Evolutionary conservation across 23 tunicate genomes (phyloP).

Genomic region (Diplosoma virens): DNA sequence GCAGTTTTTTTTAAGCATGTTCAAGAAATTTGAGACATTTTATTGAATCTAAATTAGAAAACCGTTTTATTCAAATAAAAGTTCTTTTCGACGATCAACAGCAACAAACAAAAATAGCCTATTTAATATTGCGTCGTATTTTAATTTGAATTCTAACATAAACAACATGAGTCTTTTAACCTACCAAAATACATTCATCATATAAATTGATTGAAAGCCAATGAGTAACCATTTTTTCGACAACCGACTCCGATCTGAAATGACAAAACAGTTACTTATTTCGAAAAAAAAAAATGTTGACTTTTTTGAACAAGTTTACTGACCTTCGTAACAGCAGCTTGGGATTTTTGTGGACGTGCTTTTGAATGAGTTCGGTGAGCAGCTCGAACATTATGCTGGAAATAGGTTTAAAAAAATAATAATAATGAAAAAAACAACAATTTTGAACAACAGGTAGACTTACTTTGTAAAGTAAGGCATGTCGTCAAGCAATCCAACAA

Average conservation of each 20-base stretch:
- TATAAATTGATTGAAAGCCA: constrained; percentile 88
- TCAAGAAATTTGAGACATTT: too few species aligned
- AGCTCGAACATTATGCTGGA: constrained; percentile 81
- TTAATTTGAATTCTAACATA: too few species aligned
- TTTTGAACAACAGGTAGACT: background rate
- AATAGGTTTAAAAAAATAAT: background rate
- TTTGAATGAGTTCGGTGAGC: constrained; percentile 56
- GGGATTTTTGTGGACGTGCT: constrained; percentile 71
- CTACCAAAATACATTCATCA: constrained; percentile 75
- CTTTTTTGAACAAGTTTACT: background rate
- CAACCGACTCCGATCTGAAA: constrained; percentile 83
- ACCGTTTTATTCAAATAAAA: too few species aligned
- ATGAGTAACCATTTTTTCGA: constrained; percentile 93
- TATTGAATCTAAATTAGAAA: too few species aligned
- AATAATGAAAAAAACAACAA: background rate
- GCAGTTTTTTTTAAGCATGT: too few species aligned
- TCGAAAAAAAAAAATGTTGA: background rate
- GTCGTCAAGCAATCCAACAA: constrained; percentile 63
- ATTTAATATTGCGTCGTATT: too few species aligned
- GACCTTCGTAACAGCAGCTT: constrained; percentile 86
- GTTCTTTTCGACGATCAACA: too few species aligned
- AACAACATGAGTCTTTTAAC: constrained; percentile 10
- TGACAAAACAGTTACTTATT: too few species aligned
- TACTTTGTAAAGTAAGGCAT: constrained; percentile 83
- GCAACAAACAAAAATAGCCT: too few species aligned